Evolutionary conservation across 2,113 vertebrate species (phyloP).

Genomic region (Monarcha castaneiventris): DNA sequence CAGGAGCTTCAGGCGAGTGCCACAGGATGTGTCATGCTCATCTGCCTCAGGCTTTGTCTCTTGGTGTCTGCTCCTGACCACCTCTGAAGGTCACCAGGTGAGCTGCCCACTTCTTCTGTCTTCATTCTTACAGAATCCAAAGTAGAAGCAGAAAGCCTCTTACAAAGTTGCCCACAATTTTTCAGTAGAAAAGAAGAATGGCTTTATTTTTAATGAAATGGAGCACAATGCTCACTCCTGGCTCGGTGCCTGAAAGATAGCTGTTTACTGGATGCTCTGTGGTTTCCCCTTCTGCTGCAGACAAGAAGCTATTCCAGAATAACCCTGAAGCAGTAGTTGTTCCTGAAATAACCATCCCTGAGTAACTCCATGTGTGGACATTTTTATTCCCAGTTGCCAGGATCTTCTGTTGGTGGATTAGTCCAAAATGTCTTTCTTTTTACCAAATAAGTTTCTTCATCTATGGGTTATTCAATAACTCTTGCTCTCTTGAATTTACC

Average conservation of each 20-base stretch:
- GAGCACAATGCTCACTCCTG: background rate
- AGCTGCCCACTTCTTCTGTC: background rate
- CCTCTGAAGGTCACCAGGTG: background rate
- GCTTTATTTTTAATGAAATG: background rate
- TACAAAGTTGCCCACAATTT: background rate
- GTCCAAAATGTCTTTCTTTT: background rate
- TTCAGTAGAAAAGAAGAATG: background rate
- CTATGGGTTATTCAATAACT: background rate
- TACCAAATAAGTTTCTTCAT: background rate
- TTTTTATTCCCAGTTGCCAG: background rate
- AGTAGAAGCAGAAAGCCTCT: background rate
- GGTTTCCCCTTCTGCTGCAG: background rate
- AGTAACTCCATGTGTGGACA: background rate
- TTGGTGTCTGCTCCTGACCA: fast-evolving
- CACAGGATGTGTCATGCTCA: background rate
- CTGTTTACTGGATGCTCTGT: background rate
- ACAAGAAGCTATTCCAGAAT: background rate
- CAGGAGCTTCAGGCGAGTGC: background rate
- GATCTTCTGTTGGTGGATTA: background rate
- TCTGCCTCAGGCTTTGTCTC: background rate
- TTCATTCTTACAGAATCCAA: background rate
- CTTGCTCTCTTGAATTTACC: background rate
- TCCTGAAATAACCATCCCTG: background rate
- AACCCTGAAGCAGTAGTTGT: background rate
- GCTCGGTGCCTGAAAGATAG: background rate